These are phyloP conservation scores for Lordiphosa fenestrarum DNA, from an alignment of 2,888 invertebrate genomes.

Conservation along the genomic window DNA sequence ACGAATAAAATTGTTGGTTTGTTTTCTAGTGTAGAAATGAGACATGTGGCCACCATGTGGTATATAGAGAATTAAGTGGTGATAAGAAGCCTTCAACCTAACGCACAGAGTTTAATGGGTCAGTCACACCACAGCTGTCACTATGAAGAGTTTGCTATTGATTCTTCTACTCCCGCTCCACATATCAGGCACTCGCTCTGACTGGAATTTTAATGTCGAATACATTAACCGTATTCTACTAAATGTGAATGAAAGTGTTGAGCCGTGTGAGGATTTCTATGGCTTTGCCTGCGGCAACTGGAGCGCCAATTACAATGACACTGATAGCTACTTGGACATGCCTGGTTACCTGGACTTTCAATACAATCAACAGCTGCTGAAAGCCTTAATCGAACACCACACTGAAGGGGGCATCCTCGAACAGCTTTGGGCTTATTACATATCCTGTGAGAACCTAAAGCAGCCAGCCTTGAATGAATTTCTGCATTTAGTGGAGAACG, in stretches of 20 bases:
- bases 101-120: too few relatives aligned
- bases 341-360: constrained; percentile 70
- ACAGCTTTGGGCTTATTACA: constrained; percentile 49
- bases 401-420: constrained; percentile 32
- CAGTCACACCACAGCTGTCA: too few relatives aligned
- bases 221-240: constrained; percentile 49
- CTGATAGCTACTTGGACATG: constrained; percentile 59
- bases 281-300: constrained; percentile 71
- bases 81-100: too few relatives aligned
- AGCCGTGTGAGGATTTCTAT: constrained; percentile 73
- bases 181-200: too few relatives aligned
- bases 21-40: too few relatives aligned
- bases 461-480: constrained; percentile 58
- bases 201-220: constrained; percentile 23
- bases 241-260: constrained; percentile 53
- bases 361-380: constrained; percentile 56
- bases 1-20: too few relatives aligned
- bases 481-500: constrained; percentile 47
- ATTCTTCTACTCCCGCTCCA: too few relatives aligned
- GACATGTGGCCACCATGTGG: too few relatives aligned
- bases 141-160: too few relatives aligned
- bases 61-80: too few relatives aligned
- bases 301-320: constrained; percentile 51
- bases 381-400: constrained; percentile 27
- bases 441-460: constrained; percentile 50